Conservation (phyloP, 2,797 vertebrate species). For the Labeo calbasu region DNA sequence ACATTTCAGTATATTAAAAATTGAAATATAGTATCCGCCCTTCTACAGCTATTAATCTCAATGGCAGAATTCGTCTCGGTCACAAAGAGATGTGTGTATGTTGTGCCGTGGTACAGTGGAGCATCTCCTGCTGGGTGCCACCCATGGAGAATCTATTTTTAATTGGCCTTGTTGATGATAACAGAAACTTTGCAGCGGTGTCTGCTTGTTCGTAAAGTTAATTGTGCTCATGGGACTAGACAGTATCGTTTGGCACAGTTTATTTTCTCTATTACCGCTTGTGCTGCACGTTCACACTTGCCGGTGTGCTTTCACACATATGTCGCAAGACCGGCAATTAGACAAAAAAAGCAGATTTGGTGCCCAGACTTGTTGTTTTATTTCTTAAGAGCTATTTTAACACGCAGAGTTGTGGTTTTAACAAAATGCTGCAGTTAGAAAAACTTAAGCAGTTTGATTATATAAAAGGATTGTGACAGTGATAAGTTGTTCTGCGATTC, state of each 20-base stretch:
- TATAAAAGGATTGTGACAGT: not conserved
- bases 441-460: not conserved
- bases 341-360: conserved; percentile 12
- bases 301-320: conserved; percentile 28
- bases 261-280: conserved; percentile 36
- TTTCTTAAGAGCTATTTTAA: conserved; percentile 1
- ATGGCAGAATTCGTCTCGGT: not conserved
- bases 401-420: not conserved
- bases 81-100: not conserved
- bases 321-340: conserved; percentile 16
- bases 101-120: not conserved
- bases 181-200: conserved; percentile 40
- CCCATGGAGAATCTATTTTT: conserved; percentile 42
- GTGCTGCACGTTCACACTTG: conserved; percentile 37
- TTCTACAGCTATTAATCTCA: not conserved
- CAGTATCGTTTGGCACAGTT: conserved; percentile 40
- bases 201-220: conserved; percentile 45
- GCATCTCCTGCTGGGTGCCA: conserved; percentile 24
- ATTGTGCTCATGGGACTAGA: conserved; percentile 53
- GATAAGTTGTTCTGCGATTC: not conserved
- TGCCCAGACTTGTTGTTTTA: conserved; percentile 20
- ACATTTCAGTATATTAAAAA: not conserved
- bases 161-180: conserved; percentile 54
- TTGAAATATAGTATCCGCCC: not conserved
- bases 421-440: conserved; percentile 1